A percentile compares a stretch with the other conserved stretches of the same genome.
Conservation (phyloP, 2,888 invertebrate genomes). For the Euplexia lucipara region DNA sequence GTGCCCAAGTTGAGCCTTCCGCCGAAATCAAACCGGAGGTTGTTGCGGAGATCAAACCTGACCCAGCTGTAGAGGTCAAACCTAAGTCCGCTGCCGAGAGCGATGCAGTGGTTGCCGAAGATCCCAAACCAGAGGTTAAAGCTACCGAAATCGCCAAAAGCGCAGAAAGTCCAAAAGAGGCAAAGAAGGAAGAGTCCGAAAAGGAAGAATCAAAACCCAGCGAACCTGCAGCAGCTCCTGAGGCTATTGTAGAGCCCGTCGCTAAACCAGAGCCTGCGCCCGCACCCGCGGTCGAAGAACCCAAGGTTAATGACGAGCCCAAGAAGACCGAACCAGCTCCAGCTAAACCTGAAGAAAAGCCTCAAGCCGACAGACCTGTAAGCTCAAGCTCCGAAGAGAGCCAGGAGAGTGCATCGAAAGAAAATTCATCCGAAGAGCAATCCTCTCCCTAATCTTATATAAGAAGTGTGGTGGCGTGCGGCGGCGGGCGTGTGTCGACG, state of each 20-base stretch:
- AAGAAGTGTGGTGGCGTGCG: conserved; percentile 71
- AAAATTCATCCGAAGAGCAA: conserved; percentile 68
- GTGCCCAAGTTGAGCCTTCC: neutral
- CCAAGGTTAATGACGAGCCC: conserved; percentile 26
- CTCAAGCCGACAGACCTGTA: conserved; percentile 69
- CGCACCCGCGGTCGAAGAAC: conserved; percentile 5
- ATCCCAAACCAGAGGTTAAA: conserved; percentile 31
- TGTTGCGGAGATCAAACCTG: conserved; percentile 26
- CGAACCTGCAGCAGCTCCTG: conserved; percentile 29
- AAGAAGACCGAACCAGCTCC: conserved; percentile 28
- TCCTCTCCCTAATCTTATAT: conserved; percentile 78
- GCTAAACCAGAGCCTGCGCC: conserved; percentile 22
- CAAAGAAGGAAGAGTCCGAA: conserved; percentile 58
- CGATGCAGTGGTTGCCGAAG: conserved; percentile 45
- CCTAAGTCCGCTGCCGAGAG: conserved; percentile 42
- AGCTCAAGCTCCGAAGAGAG: conserved; percentile 76
- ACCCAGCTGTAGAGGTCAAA: conserved; percentile 39
- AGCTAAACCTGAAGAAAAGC: conserved; percentile 27
- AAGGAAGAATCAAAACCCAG: conserved; percentile 46
- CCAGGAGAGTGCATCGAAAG: conserved; percentile 69
- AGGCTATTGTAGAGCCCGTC: conserved; percentile 26
- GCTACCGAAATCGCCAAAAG: conserved; percentile 36
- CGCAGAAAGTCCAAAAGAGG: conserved; percentile 62
- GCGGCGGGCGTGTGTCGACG: conserved; percentile 89
- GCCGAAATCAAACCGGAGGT: conserved; percentile 23